phyloP scores from a whole-genome alignment of 2,797 vertebrate genomes.

The Argyrosomus regius region DNA sequence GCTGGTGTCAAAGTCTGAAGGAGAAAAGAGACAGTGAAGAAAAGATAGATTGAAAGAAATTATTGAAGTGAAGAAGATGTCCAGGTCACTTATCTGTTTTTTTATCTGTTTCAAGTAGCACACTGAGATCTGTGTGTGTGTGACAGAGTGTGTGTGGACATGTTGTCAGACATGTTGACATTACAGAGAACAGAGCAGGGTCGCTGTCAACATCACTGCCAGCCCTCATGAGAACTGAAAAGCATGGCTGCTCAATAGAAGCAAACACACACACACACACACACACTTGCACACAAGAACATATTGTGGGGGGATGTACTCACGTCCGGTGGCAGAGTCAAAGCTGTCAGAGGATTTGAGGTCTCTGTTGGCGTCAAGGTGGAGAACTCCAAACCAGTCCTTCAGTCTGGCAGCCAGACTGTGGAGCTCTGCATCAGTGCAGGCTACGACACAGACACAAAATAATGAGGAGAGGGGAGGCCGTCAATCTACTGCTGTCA shows the following conservation, averaged over 20 bases:
- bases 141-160: constrained; percentile 22
- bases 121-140: constrained; percentile 13
- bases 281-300: constrained; percentile 17
- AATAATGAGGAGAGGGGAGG: constrained; percentile 43
- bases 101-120: constrained; percentile 24
- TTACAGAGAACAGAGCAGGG: constrained; percentile 60
- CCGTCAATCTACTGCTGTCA: constrained; percentile 50
- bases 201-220: constrained; percentile 61
- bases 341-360: constrained; percentile 81
- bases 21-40: constrained; percentile 1
- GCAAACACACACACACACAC: constrained; percentile 23
- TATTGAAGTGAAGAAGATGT: constrained; percentile 8
- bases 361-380: constrained; percentile 91
- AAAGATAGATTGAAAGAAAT: not conserved
- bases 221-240: constrained; percentile 37
- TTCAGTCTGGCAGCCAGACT: constrained; percentile 94
- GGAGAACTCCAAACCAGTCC: constrained; percentile 96
- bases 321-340: constrained; percentile 81
- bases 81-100: constrained; percentile 14
- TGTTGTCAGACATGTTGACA: constrained; percentile 64
- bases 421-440: constrained; percentile 85
- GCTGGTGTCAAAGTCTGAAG: constrained; percentile 95
- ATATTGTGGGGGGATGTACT: constrained; percentile 56
- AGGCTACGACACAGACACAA: constrained; percentile 80
- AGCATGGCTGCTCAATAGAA: constrained; percentile 36